Evolutionary conservation across 1,140 invertebrate genomes (phyloP).

Genomic region (Drosophila melanogaster): DNA sequence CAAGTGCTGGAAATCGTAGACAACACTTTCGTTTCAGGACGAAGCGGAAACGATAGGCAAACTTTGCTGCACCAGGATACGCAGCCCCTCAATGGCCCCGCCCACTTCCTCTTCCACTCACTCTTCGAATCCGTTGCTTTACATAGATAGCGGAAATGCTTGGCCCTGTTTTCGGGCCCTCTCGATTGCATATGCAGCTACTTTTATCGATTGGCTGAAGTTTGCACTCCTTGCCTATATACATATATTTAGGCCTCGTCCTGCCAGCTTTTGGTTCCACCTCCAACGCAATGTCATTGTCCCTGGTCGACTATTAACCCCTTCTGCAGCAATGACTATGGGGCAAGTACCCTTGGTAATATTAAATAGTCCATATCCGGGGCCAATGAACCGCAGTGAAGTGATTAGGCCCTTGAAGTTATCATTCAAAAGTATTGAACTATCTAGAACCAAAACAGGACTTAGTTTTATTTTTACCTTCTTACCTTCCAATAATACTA

Average conservation of each 20-base stretch:
- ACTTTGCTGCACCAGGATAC: conserved; percentile 7
- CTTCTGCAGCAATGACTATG: background rate
- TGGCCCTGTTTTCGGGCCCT: conserved; percentile 30
- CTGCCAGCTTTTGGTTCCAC: background rate
- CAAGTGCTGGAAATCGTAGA: conserved; percentile 40
- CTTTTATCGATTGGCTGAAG: conserved; percentile 66
- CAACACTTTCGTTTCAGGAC: conserved; percentile 48
- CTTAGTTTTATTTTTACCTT: too few species aligned
- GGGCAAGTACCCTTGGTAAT: background rate
- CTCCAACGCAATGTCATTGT: conserved; percentile 51
- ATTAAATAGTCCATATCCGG: background rate
- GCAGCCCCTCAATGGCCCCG: background rate
- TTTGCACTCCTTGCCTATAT: conserved; percentile 43
- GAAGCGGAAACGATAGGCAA: conserved; percentile 17
- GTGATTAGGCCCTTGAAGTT: background rate
- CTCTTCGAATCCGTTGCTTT: conserved; percentile 7
- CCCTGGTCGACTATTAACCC: conserved; percentile 41
- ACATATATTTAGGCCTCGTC: conserved; percentile 38
- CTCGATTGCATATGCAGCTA: conserved; percentile 49
- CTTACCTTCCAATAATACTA: too few species aligned
- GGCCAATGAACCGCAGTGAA: conserved; percentile 19
- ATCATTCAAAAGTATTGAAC: background rate
- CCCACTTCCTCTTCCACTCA: background rate
- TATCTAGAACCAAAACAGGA: background rate
- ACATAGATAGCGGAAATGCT: conserved; percentile 35